Evolutionary conservation across 2,113 vertebrate species (phyloP).

Genomic region (Gorilla gorilla): DNA sequence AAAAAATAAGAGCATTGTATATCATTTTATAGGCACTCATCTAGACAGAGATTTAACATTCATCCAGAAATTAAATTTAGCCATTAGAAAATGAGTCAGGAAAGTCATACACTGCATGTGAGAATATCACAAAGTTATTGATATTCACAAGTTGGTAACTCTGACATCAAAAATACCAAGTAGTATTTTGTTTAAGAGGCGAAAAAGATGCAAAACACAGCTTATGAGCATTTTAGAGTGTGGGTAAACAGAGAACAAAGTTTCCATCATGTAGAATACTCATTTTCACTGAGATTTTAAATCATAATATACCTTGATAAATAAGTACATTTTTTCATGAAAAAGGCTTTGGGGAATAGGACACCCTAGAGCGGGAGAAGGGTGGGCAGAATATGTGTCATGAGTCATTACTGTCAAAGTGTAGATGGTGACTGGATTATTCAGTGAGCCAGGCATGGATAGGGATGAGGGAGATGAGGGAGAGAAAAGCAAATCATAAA

Average conservation of each 20-base stretch:
- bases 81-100: neutral
- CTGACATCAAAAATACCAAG: neutral
- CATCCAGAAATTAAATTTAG: slow-evolving; percentile 22
- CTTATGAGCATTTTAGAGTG: neutral
- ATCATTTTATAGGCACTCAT: neutral
- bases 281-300: neutral
- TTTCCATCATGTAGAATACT: neutral
- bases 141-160: neutral
- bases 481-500: neutral
- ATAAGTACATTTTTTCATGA: neutral
- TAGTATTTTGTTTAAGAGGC: neutral
- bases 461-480: neutral
- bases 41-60: neutral
- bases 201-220: neutral
- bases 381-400: neutral
- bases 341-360: neutral
- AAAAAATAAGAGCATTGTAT: neutral
- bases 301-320: neutral
- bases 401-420: neutral
- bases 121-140: neutral
- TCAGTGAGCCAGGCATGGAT: neutral
- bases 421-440: neutral
- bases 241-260: neutral
- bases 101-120: fast-evolving
- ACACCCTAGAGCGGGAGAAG: neutral